A percentile compares a stretch with the other conserved stretches of the same genome.
These are phyloP conservation scores for Torymus aiolomorphi DNA, from an alignment of 2,888 invertebrate genomes.

Conservation along the genomic window DNA sequence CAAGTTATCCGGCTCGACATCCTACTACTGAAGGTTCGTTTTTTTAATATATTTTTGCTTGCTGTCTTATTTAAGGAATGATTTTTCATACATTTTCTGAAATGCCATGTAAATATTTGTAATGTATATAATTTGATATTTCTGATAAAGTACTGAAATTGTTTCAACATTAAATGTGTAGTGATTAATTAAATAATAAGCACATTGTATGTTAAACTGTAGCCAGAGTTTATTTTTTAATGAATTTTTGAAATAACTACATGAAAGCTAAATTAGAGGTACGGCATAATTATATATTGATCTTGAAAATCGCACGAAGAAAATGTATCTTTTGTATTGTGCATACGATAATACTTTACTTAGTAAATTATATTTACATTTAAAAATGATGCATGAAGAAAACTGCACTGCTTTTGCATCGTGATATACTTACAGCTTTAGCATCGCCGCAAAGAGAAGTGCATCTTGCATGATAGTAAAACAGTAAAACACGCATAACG, in stretches of 20 bases:
- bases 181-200: too few species aligned
- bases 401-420: conserved; percentile 51
- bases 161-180: too few species aligned
- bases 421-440: conserved; percentile 42
- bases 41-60: neutral
- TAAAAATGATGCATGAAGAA: conserved; percentile 49
- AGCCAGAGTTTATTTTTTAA: too few species aligned
- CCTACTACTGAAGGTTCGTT: conserved; percentile 13
- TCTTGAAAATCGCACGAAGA: neutral
- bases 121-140: too few species aligned
- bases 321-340: conserved; percentile 7
- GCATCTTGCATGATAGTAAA: conserved; percentile 34
- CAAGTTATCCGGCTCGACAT: conserved; percentile 38
- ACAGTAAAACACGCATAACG: neutral
- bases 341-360: neutral
- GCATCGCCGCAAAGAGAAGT: conserved; percentile 27
- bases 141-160: too few species aligned
- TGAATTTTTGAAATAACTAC: too few species aligned
- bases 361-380: conserved; percentile 14
- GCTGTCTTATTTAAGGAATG: neutral
- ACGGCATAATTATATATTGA: too few species aligned
- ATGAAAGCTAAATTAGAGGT: too few species aligned
- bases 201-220: too few species aligned
- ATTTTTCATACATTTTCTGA: conserved; percentile 5
- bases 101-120: neutral